Percentiles rank a stretch among this genome's conserved stretches.
Conservation (phyloP, 2,888 invertebrate species). For the Drosophila eohydei region DNA sequence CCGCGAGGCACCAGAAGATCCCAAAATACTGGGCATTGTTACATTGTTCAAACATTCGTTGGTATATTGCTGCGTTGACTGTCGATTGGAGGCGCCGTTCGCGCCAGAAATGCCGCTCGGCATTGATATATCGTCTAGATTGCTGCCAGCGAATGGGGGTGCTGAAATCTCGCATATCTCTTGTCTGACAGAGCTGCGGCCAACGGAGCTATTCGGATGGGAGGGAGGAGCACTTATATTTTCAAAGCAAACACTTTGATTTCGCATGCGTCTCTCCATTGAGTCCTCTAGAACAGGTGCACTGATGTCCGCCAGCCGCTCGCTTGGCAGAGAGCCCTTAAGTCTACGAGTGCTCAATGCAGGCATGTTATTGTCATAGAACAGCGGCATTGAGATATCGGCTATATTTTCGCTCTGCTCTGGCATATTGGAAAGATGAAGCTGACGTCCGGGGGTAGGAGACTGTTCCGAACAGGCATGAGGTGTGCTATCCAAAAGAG, state of each 20-base stretch:
- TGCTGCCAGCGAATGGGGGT: constrained; percentile 9
- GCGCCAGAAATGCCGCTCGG: not conserved
- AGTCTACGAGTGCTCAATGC: constrained; percentile 32
- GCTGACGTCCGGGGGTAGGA: constrained; percentile 10
- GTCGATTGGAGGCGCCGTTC: not conserved
- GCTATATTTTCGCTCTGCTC: constrained; percentile 32
- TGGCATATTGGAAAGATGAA: constrained; percentile 27
- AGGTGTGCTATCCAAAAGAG: constrained; percentile 16
- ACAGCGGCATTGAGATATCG: constrained; percentile 49
- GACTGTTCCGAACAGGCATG: not conserved
- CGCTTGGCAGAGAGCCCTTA: constrained; percentile 1
- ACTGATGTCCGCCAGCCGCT: constrained; percentile 14
- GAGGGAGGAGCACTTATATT: constrained; percentile 31
- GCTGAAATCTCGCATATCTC: constrained; percentile 17
- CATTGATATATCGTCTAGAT: constrained; percentile 6
- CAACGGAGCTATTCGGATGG: constrained; percentile 2
- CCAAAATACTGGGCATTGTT: not conserved
- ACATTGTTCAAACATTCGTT: constrained; percentile 6
- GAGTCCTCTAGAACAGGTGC: constrained; percentile 15
- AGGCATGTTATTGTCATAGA: constrained; percentile 30
- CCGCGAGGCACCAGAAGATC: not conserved
- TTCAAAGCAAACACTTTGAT: constrained; percentile 12
- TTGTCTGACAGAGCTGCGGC: not conserved
- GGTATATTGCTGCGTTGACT: not conserved
- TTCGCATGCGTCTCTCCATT: not conserved